Conservation (phyloP, 2,113 vertebrate genomes). For the Gallinago paraguaiae region DNA sequence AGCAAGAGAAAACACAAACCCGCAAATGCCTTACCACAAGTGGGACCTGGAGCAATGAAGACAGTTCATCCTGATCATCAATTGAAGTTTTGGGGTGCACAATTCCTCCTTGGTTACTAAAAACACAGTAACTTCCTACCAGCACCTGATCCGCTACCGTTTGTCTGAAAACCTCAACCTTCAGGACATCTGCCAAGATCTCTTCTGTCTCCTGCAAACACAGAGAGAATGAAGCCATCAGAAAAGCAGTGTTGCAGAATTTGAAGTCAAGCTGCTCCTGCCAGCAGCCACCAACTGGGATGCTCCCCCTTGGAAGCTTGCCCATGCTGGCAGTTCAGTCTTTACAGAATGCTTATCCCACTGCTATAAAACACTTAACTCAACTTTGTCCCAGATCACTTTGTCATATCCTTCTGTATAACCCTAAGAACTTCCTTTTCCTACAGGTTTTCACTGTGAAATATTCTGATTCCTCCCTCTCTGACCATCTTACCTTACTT, state of each 20-base stretch:
- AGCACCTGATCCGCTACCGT: slow-evolving; percentile 95
- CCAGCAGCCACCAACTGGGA: background rate
- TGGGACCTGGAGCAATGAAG: slow-evolving; percentile 94
- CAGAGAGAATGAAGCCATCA: background rate
- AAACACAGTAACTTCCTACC: slow-evolving; percentile 93
- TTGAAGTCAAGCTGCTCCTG: background rate
- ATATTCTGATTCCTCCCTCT: background rate
- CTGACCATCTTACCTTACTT: background rate
- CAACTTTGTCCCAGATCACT: background rate
- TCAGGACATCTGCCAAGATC: slow-evolving; percentile 92
- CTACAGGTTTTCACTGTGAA: background rate
- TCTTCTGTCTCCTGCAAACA: slow-evolving; percentile 92
- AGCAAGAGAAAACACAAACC: background rate
- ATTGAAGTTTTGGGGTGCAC: slow-evolving; percentile 95
- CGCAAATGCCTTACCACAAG: slow-evolving; percentile 86
- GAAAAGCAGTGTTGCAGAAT: rapidly evolving
- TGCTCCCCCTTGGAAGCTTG: background rate
- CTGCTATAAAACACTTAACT: rapidly evolving
- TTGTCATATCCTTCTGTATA: background rate
- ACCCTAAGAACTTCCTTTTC: background rate
- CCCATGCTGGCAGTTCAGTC: background rate
- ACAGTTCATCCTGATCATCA: slow-evolving; percentile 96
- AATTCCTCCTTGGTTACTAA: slow-evolving; percentile 95
- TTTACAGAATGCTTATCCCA: rapidly evolving
- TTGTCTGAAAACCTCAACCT: slow-evolving; percentile 98